Base-by-base conservation (phyloP, 2,888 invertebrate species). In the Micropterix aruncella region DNA sequence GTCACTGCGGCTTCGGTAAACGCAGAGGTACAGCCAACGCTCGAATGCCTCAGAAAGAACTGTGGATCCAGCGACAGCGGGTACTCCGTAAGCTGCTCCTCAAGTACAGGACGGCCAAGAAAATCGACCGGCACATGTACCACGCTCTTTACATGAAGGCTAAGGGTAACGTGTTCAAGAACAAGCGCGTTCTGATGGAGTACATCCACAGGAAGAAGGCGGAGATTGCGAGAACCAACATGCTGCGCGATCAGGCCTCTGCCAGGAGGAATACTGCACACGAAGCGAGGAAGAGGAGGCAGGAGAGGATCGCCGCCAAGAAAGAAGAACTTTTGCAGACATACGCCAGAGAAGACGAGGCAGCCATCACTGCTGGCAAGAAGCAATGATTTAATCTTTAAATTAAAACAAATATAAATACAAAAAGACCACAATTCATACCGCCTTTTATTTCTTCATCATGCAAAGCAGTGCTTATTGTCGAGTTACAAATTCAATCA, bases 141-240 rank as follows among this genome's bases (percentile, higher is more conserved):
- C 99, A 97, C 60, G 83, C 91, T 47, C 74, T 99, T 60, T 99
- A 99, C 80, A 89, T 97, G 88, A 97, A 97, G 74, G 93, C 93
- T 56, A 99, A 99, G 80, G 99, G 92, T 80, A 92, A 92, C 64
- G 90, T 90, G 53, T 92, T 92, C 77, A 91, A 90, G 77, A 99
- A 99, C 80, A 99, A 99, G 80, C 84, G 99, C 65, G 94, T 96
- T 37, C 75, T 99, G 44, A 99, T 99, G 95, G 99, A 99, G 72
- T 95, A 91, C 74, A 99, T 99, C 68, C 99, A 99, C 78, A 99
- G 99, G 78, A 96, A 95, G 84, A 99, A 99, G 83, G 94, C 97
- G 41, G 99, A 99, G 73, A 97, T 97, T 68, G 88, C 91, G 52
- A 87, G 99, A 70, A 83, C 92, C 57, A 99, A 99, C 77, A 93